These are phyloP conservation scores for Buathra laborator DNA, from an alignment of 2,888 invertebrate genomes.

Conservation along the genomic window DNA sequence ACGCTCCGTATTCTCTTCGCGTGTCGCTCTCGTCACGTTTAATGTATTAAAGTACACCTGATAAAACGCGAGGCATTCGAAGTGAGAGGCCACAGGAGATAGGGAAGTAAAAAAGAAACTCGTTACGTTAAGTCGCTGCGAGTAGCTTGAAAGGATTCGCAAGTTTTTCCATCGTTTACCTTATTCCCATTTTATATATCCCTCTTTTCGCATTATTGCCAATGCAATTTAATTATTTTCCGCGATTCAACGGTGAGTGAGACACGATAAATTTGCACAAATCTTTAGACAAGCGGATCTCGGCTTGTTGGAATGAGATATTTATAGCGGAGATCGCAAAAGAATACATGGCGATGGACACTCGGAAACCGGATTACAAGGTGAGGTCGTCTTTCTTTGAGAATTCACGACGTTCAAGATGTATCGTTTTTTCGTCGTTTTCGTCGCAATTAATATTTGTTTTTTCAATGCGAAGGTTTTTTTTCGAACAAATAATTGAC, in stretches of 20 bases:
- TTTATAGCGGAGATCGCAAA: conserved; percentile 17
- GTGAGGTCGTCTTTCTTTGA: neutral
- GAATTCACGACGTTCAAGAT: neutral
- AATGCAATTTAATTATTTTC: conserved; percentile 32
- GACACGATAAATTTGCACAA: conserved; percentile 25
- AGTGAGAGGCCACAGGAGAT: conserved; percentile 8
- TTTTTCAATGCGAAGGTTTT: neutral
- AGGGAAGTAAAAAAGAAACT: conserved; percentile 20
- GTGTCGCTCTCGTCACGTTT: conserved; percentile 31
- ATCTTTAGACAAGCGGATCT: conserved; percentile 32
- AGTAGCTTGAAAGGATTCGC: conserved; percentile 17
- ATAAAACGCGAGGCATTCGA: conserved; percentile 41
- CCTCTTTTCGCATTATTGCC: conserved; percentile 31
- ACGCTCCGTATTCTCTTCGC: conserved; percentile 6
- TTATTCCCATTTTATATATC: conserved; percentile 24
- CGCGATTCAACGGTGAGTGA: neutral
- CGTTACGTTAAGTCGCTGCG: conserved; percentile 41
- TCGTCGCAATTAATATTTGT: neutral
- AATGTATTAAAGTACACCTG: conserved; percentile 50
- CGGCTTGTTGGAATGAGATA: conserved; percentile 17
- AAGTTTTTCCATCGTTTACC: conserved; percentile 39
- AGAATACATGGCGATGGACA: neutral
- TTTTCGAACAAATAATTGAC: neutral
- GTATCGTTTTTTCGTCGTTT: neutral
- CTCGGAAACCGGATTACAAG: conserved; percentile 10